Evolutionary conservation across 2,888 invertebrate genomes (phyloP), one percentile per base, ranked within the genome.

Genomic region (Drosophila neoperkinsi): DNA sequence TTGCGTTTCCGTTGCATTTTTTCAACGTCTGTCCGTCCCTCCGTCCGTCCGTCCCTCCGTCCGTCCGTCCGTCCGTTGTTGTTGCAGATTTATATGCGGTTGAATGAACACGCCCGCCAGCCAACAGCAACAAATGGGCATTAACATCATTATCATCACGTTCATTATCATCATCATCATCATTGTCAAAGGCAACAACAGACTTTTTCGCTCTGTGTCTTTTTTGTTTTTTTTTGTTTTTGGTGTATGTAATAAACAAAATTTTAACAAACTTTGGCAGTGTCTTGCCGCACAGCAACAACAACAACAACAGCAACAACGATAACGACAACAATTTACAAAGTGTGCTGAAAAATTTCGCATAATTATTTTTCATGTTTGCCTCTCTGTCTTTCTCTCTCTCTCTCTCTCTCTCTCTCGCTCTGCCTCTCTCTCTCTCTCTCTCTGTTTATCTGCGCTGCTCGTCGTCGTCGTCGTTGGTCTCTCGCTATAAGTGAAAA

Each of bases 81-180:
- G 87, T 76, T 84, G 89, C 88, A 79, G 90, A 91, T 91, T 91
- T 88, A 91, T 91, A 74, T 88, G 91, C 91, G 90, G 88, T 90
- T 91, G 91, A 91, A 90, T 91, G 91, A 90, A 86, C 91, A 91
- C 88, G 84, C 91, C 91, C 81, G 84, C 81, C 80, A 75, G 86
- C 74, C 76, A 81, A 78, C 53, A 61, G 68, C 65, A 72, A 70
- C 70, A 75, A 77, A 71, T 65, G 74, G 59, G 69, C 64, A 71
- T 72, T 63, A 56, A 60, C 81, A 73, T 81, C 72, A 63, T 72
- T 43, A 57, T 57, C 43, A 31, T 31, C 43, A 31, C 16, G n/a
- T 16, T 57, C 41, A 9, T 41, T 16, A 30, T 41, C 38, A 13
- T 18, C 28, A 34, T 28, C n/a, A 28, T 7, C 36, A 11, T 25